phyloP scores from a whole-genome alignment of 2,888 invertebrate species.

The Frankliniella fusca region DNA sequence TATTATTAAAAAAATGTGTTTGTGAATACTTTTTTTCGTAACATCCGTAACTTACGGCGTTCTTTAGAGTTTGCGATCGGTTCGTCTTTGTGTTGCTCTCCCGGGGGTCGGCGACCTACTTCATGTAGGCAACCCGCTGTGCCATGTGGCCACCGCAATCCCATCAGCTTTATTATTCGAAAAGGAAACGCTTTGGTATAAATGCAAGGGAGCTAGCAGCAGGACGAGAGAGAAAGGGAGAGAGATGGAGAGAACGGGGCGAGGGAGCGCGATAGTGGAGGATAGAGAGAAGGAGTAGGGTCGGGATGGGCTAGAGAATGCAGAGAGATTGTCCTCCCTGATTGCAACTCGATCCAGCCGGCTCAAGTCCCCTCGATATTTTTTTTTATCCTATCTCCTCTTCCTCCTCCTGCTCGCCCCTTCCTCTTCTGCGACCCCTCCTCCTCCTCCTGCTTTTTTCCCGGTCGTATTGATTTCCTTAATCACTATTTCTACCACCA shows the following conservation, averaged over 20 bases:
- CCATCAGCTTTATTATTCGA: conserved; percentile 23
- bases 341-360: conserved; percentile 5
- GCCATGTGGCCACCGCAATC: neutral
- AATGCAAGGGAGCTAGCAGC: neutral
- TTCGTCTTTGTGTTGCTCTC: neutral
- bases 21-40: too few relatives aligned
- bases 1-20: too few relatives aligned
- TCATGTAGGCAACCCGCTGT: neutral
- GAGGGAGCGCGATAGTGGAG: neutral
- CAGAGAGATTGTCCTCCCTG: conserved; percentile 5
- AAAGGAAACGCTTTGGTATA: neutral
- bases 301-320: too few relatives aligned
- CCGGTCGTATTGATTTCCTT: neutral
- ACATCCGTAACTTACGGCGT: too few relatives aligned
- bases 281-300: neutral
- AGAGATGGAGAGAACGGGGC: too few relatives aligned
- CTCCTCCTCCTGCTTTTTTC: too few relatives aligned
- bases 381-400: neutral
- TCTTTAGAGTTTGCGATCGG: too few relatives aligned
- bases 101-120: neutral
- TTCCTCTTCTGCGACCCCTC: too few relatives aligned
- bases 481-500: too few relatives aligned
- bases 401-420: too few relatives aligned
- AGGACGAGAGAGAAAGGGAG: neutral
- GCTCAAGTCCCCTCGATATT: neutral